Evolutionary conservation across 2,888 invertebrate genomes (phyloP).

Genomic region (Belgica antarctica): DNA sequence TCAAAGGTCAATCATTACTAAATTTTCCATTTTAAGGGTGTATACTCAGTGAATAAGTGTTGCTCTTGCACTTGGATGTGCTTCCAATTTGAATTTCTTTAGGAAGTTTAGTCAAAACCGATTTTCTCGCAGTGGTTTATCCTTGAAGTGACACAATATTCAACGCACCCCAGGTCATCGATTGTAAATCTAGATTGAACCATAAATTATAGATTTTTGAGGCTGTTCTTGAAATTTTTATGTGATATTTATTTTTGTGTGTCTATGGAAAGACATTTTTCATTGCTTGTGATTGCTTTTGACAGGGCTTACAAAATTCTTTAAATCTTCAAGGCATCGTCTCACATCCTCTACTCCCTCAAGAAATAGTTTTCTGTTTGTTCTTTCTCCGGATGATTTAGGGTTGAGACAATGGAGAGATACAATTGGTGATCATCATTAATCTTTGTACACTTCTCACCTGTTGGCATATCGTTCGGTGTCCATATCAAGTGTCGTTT

Average conservation of each 20-base stretch:
- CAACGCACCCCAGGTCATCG: neutral
- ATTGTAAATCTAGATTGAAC: neutral
- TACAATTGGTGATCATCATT: slow-evolving; percentile 10
- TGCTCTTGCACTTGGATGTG: too few species aligned
- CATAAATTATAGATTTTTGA: slow-evolving; percentile 30
- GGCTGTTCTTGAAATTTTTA: slow-evolving; percentile 34
- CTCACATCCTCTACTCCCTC: neutral
- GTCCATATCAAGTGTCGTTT: slow-evolving; percentile 32
- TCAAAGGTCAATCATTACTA: too few species aligned
- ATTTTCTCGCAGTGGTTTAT: too few species aligned
- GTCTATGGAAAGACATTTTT: neutral
- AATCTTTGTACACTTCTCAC: slow-evolving; percentile 35
- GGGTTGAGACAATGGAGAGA: too few species aligned
- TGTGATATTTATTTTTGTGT: neutral
- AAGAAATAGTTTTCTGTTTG: neutral
- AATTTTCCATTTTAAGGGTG: too few species aligned
- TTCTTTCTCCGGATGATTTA: neutral
- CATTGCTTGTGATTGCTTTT: neutral
- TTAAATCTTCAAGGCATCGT: neutral
- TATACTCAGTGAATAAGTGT: too few species aligned
- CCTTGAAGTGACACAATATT: too few species aligned
- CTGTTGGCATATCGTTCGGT: slow-evolving; percentile 37
- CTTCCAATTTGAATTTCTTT: too few species aligned
- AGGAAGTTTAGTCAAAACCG: too few species aligned
- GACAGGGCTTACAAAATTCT: neutral